Base-by-base conservation (phyloP, 2,113 vertebrate species). In the Urocynchramus pylzowi region DNA sequence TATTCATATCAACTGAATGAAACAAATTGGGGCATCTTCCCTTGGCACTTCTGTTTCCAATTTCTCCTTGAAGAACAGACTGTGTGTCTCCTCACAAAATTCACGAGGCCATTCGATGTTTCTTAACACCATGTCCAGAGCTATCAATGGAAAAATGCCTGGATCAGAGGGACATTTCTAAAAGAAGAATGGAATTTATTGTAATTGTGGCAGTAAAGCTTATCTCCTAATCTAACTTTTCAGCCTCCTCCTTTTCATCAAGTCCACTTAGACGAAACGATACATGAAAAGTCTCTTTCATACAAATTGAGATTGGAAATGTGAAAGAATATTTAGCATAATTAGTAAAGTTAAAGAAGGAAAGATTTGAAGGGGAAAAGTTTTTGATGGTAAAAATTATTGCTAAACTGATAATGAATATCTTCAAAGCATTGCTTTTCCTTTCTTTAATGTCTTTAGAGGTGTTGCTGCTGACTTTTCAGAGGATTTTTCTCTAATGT, bases 151-250 rank as follows among this genome's bases (percentile, higher is more conserved):
- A 89, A 93, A 92, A 87, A 89, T 63, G 41, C 44, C 39, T 88
- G 63, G 24, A 76, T 93, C 70, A 92, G 76, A 91, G 54, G 27
- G 41, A 74, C 64, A 61, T 4, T 87, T 93, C 52, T 92, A 68
- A 97, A 93, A 82, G 3, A 16, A 86, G 82, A 95, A 92, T 5
- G 4, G 87, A 84, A 95, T 94, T 87, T 93, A 47, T 85, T 92
- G 47, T 92, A 68, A 33, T 31, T 47, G 15, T 65, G 41, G 35
- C 59, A 89, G 28, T 84, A 82, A 92, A 94, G 49, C 28, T 57
- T 87, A 42, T 81, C 60, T 59, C 35, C 33, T 96, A 93, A 93
- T 93, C 82, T 93, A 49, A 84, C 31, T 90, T 96, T 76, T 90
- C 95, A 95, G 35, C 30, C 8, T 68, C 70, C 82, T 85, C n/a